A percentile compares a stretch with the other conserved stretches of the same genome.
Conservation (phyloP, 2,797 vertebrate species). For the Nannoperca obscura region DNA sequence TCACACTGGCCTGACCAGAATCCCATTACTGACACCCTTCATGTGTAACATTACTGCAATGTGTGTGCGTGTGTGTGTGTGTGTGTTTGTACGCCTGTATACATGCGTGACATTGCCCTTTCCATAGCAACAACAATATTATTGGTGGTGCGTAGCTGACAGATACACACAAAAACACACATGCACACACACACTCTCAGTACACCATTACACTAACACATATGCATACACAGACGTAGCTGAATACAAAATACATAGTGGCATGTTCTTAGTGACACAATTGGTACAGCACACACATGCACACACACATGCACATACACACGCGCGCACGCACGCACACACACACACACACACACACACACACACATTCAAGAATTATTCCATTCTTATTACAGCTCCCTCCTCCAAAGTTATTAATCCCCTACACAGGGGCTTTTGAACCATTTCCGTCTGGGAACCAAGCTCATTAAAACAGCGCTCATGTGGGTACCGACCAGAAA, state of each 20-base stretch:
- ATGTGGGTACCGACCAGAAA: slow-evolving; percentile 65
- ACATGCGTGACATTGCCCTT: slow-evolving; percentile 77
- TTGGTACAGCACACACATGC: not conserved
- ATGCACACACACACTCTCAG: slow-evolving; percentile 13
- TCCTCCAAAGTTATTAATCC: slow-evolving; percentile 78
- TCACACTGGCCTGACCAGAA: slow-evolving; percentile 78
- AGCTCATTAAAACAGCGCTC: slow-evolving; percentile 77
- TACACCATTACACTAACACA: not conserved
- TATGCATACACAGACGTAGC: not conserved
- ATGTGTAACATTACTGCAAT: slow-evolving; percentile 79
- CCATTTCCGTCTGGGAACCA: slow-evolving; percentile 73
- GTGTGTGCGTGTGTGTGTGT: slow-evolving; percentile 50
- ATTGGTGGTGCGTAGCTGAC: slow-evolving; percentile 40
- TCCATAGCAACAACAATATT: slow-evolving; percentile 70
- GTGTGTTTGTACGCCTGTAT: slow-evolving; percentile 49
- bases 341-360: slow-evolving; percentile 32
- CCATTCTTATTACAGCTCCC: slow-evolving; percentile 60
- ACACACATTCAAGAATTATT: slow-evolving; percentile 54
- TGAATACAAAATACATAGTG: slow-evolving; percentile 14
- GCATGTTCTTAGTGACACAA: slow-evolving; percentile 23
- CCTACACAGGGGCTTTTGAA: slow-evolving; percentile 61
- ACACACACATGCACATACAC: too few species aligned
- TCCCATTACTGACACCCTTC: slow-evolving; percentile 83
- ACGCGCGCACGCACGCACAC: not conserved
- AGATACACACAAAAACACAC: slow-evolving; percentile 26